A percentile compares a stretch with the other conserved stretches of the same genome.
phyloP scores from a whole-genome alignment of 2,888 invertebrate genomes.

The Eurytoma californica region DNA sequence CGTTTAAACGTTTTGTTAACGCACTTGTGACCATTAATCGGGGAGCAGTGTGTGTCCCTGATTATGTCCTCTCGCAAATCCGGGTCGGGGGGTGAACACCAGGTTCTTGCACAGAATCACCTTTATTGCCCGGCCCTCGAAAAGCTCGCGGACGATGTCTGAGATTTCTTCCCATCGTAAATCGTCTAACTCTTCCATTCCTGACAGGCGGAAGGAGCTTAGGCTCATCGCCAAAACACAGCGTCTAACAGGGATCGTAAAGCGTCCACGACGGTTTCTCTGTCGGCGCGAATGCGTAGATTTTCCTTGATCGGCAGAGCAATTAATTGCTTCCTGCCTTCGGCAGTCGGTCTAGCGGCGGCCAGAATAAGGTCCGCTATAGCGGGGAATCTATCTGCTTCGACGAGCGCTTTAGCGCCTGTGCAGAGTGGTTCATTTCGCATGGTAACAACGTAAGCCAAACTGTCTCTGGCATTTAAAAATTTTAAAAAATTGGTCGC shows the following conservation, averaged over 20 bases:
- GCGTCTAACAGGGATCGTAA: not conserved
- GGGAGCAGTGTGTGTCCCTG: not conserved
- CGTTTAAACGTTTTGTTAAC: not conserved
- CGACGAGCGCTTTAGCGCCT: not conserved
- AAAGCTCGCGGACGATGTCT: not conserved
- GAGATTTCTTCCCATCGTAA: not conserved
- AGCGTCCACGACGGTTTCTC: not conserved
- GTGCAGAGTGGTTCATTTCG: slow-evolving; percentile 1
- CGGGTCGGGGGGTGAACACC: not conserved
- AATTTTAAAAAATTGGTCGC: not conserved
- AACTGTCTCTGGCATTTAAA: not conserved
- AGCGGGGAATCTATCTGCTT: not conserved
- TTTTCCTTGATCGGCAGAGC: not conserved
- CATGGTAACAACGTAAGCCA: not conserved
- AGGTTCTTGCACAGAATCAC: not conserved
- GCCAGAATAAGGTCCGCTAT: not conserved
- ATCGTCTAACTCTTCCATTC: not conserved
- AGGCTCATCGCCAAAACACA: not conserved
- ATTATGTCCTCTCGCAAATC: not conserved
- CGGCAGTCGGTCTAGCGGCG: not conserved
- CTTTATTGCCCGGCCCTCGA: not conserved
- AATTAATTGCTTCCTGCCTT: not conserved
- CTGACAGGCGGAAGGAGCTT: not conserved
- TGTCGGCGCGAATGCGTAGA: not conserved
- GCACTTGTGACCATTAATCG: slow-evolving; percentile 2